Conservation (phyloP, 2,888 invertebrate genomes). For the Allolobophora icterica region DNA sequence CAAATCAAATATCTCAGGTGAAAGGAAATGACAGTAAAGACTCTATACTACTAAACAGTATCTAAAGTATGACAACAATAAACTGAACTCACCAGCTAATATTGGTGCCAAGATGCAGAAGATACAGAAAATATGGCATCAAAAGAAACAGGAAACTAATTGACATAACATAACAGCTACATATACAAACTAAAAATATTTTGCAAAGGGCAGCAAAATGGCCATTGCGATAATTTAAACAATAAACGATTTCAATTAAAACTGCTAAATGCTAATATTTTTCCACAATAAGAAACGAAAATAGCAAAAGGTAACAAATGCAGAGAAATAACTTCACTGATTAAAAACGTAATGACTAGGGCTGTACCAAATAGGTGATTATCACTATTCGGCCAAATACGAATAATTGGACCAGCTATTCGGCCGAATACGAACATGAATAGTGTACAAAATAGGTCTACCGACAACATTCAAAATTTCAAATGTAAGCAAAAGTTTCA, state of each 20-base stretch:
- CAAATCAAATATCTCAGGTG: slow-evolving; percentile 18
- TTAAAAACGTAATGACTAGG: no score
- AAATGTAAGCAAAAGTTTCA: no score
- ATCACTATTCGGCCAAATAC: no score
- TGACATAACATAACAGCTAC: no score
- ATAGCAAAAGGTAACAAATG: neutral
- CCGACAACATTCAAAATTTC: no score
- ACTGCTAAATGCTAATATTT: neutral
- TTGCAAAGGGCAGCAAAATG: neutral
- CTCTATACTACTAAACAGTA: neutral
- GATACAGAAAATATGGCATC: neutral
- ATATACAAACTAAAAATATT: no score
- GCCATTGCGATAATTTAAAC: no score
- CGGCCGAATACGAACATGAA: no score
- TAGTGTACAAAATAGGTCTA: no score
- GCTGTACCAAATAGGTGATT: no score
- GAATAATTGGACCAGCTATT: no score
- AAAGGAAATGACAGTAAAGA: neutral
- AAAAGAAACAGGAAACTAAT: neutral
- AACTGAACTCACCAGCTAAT: no score
- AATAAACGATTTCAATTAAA: slow-evolving; percentile 7
- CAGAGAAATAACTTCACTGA: neutral
- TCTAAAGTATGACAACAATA: neutral
- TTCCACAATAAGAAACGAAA: neutral
- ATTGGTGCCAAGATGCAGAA: neutral